A percentile compares a stretch with the other conserved stretches of the same genome.
Conservation (phyloP, 2,888 invertebrate genomes). For the Diloba caeruleocephala region DNA sequence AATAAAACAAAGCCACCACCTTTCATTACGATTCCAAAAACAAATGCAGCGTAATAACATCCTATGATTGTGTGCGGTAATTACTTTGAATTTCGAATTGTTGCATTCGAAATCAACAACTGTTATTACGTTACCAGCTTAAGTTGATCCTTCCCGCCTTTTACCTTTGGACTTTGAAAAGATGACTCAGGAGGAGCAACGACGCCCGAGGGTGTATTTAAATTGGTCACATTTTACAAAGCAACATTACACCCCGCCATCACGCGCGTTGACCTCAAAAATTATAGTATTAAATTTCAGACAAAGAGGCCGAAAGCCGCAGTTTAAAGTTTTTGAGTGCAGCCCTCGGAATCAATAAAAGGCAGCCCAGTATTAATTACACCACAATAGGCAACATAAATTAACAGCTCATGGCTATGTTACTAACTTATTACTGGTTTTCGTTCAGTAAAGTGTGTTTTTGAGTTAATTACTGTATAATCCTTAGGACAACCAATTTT, state of each 20-base stretch:
- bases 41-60: constrained; percentile 75
- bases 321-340: constrained; percentile 60
- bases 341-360: constrained; percentile 70
- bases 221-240: constrained; percentile 73
- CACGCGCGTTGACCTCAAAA: constrained; percentile 74
- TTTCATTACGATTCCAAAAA: constrained; percentile 72
- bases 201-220: constrained; percentile 62
- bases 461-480: constrained; percentile 51
- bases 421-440: constrained; percentile 75
- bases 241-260: constrained; percentile 67
- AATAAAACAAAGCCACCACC: constrained; percentile 58
- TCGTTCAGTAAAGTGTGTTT: constrained; percentile 67
- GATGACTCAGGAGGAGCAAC: constrained; percentile 55
- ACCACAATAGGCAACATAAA: constrained; percentile 68
- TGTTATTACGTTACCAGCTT: constrained; percentile 67
- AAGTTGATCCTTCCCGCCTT: constrained; percentile 57
- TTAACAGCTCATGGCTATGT: constrained; percentile 75
- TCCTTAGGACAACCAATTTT: constrained; percentile 56
- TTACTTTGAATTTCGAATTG: constrained; percentile 73
- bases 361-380: constrained; percentile 67
- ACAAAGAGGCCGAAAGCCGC: constrained; percentile 71
- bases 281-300: constrained; percentile 73
- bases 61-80: constrained; percentile 68
- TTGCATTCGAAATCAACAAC: constrained; percentile 78
- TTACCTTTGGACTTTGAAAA: constrained; percentile 55